These are phyloP conservation scores for Pseudoatta argentina DNA, from an alignment of 1,140 invertebrate species.

Conservation along the genomic window DNA sequence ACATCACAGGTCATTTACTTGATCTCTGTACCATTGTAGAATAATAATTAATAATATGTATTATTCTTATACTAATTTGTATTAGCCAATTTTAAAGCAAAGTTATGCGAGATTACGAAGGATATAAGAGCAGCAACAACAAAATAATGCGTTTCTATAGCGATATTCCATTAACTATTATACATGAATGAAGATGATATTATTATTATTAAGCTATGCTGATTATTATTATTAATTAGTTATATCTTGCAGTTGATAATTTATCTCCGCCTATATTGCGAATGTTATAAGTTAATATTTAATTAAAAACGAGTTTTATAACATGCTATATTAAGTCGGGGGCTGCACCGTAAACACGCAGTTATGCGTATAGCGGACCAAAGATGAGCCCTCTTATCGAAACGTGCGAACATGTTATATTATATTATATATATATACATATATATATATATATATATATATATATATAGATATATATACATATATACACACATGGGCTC, in stretches of 20 bases:
- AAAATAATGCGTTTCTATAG: constrained; percentile 71
- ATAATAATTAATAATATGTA: constrained; percentile 78
- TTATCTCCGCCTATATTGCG: constrained; percentile 75
- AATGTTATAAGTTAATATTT: constrained; percentile 81
- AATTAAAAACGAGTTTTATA: constrained; percentile 77
- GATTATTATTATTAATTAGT: constrained; percentile 78
- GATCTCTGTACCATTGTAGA: constrained; percentile 85
- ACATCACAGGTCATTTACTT: constrained; percentile 80
- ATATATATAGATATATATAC: constrained; percentile 15
- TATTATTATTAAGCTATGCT: constrained; percentile 73
- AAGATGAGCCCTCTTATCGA: constrained; percentile 80
- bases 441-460: no score
- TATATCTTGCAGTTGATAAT: constrained; percentile 76
- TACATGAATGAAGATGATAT: constrained; percentile 50
- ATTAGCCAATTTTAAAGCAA: constrained; percentile 80
- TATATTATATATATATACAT: not conserved
- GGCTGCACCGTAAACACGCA: constrained; percentile 77
- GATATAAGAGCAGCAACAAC: constrained; percentile 57
- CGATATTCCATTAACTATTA: constrained; percentile 69
- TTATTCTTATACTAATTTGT: constrained; percentile 83
- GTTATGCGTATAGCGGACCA: constrained; percentile 81
- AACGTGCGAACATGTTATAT: constrained; percentile 53
- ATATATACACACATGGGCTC: constrained; percentile 65
- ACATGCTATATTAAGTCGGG: constrained; percentile 75
- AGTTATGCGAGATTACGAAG: constrained; percentile 58